Base-by-base conservation (phyloP, 2,888 invertebrate genomes). In the Tubulanus polymorphus region DNA sequence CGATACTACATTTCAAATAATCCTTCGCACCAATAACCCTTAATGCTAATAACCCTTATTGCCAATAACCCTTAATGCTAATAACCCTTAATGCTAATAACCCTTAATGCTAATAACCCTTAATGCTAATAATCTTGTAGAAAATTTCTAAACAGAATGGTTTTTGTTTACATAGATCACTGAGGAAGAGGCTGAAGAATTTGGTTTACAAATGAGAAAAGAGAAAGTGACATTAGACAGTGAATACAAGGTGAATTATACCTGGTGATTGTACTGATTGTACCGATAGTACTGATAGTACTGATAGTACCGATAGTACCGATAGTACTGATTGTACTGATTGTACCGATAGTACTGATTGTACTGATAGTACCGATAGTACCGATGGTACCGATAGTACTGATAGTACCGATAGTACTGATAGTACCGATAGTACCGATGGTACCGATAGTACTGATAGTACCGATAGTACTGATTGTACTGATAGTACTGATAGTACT, bases 291-390 rank as follows among this genome's bases (percentile, higher is more conserved):
- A 54, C 55, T 54, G 45, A 37, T 54, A 54, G 50, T 54, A 53
- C 55, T 54, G 51, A 49, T 54, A 54, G 50, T 54, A 54, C 55
- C 51, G 51, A 49, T 54, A 54, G 50, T 54, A 54, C 55, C 51
- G 51, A 37, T 35, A 54, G 50, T 54, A 53, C 55, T 54, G 51
- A 50, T 55, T 51, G 51, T 55, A 52, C 55, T 41, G 47, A 30
- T 41, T 53, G 12, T n/a, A 35, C 35, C 35, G n/a, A 12, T n/a
- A 35, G 12, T n/a, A 35, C 18, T 53, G 8, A 51, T 91, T 26
- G 64, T 61, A 53, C 66, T 67, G 57, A 65, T 65, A 56, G 66
- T 65, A 35, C 35, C 35, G n/a, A 12, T n/a, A 35, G 12, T n/a
- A 35, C 35, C n/a, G n/a, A 12, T 35, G n/a, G 12, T 35, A 35